Evolutionary conservation across 1,140 invertebrate genomes (phyloP), one percentile per base, ranked within the genome.

Genomic region (Drosophila bifasciata): DNA sequence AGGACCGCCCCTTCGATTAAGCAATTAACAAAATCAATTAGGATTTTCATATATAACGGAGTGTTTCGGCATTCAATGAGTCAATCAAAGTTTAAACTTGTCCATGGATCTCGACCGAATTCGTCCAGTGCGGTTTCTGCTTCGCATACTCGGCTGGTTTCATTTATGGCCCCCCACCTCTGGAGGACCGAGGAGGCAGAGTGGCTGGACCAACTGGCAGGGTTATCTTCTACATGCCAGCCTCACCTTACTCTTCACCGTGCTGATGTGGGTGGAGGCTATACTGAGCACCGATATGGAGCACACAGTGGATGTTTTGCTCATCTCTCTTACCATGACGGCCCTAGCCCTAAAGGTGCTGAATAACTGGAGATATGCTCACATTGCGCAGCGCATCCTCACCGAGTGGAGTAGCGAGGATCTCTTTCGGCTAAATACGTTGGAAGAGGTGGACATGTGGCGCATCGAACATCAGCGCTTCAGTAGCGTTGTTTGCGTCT

Each of bases 201-300:
- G 2, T 16, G 8, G 48, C n/a, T 59, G 53, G 52, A 23, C 13
- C 23, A 61, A 44, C 40, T 48, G 52, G 21, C 41, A 44, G 23
- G 59, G 32, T 1, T 67, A 70, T 59, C 5, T 72, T 0, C 9
- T 88, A 1, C 84, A 89, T 11, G 1, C 49, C 9, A 16, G 62
- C 8, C 19, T 79, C 4, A 50, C 76, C 7, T 23, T 78, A 2
- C 8, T 59, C 0, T 75, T 72, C 17, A 67, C 55, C 17, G 6
- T 49, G 1, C 19, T 77, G 4, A 55, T 89, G 73, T 88, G 84
- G 76, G 57, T 80, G n/a, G 79, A 84, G 53, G 74, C 68, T 1
- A 8, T 84, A 1, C 9, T 43, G 15, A 70, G 76, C 36, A 25
- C 23, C 6, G 73, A 84, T 19, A 70, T 88, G 0, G 53, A 79